Conservation (phyloP, 1,140 invertebrate species). For the Drosophila nasuta region DNA sequence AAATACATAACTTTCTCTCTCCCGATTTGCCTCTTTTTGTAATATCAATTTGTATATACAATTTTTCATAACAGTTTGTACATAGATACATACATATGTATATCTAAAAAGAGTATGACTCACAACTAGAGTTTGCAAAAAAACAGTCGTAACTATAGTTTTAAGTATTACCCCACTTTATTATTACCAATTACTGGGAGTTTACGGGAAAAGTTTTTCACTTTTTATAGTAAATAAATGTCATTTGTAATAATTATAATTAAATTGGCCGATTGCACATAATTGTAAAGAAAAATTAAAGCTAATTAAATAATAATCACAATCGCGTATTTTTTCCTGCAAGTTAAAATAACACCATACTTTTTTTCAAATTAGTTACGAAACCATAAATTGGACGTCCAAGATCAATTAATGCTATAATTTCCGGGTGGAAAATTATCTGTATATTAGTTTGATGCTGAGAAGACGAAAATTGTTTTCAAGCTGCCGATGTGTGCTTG, state of each 20-base stretch:
- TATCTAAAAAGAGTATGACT: conserved; percentile 5
- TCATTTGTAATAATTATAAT: conserved; percentile 7
- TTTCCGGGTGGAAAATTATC: background rate
- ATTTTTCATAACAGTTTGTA: background rate
- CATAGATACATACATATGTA: background rate
- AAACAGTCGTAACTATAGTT: background rate
- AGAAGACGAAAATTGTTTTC: background rate
- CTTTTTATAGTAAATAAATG: conserved; percentile 8
- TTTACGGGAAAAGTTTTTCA: conserved; percentile 5
- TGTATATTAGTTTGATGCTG: background rate
- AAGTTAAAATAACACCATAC: background rate
- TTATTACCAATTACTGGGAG: conserved; percentile 1
- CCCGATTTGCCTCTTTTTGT: background rate
- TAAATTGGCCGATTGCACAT: conserved; percentile 4
- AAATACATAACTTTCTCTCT: background rate
- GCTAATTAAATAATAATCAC: conserved; percentile 9
- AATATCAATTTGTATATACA: conserved; percentile 13
- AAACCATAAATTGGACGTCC: background rate
- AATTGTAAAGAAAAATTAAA: conserved; percentile 2
- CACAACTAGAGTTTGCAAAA: background rate
- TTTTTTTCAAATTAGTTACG: background rate
- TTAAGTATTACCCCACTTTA: conserved; percentile 11
- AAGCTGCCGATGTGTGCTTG: too few species aligned
- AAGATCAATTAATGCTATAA: background rate
- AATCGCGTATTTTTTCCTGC: background rate